Evolutionary conservation across 2,113 vertebrate species (phyloP).

Genomic region (Lophius piscatorius): DNA sequence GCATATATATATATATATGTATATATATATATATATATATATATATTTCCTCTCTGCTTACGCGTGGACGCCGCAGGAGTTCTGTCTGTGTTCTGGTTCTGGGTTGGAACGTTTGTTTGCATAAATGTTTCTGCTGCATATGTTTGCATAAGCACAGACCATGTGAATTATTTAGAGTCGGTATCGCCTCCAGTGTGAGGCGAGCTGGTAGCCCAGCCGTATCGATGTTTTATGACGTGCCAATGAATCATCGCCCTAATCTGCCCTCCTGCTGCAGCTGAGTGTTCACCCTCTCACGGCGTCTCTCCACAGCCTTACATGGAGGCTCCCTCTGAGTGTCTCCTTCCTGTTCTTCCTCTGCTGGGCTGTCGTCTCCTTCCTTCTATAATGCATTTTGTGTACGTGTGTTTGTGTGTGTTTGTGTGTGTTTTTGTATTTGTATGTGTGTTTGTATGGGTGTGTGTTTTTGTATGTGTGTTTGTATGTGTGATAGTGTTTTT

Average conservation of each 20-base stretch:
- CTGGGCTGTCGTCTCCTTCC: too few species aligned
- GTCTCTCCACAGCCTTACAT: conserved; percentile 11
- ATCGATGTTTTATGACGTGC: conserved; percentile 70
- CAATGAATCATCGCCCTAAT: conserved; percentile 68
- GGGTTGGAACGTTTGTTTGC: conserved; percentile 8
- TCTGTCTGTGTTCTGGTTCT: neutral
- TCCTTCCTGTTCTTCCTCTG: neutral
- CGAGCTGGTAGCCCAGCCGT: conserved; percentile 39
- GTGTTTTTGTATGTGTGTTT: too few species aligned
- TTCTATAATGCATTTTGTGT: too few species aligned
- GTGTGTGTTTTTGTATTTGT: too few species aligned
- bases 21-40: too few species aligned
- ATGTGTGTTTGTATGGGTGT: too few species aligned
- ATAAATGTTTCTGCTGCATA: neutral
- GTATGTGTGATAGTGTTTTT: too few species aligned
- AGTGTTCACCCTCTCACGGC: conserved; percentile 7
- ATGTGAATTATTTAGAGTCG: conserved; percentile 62
- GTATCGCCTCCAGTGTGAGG: conserved; percentile 53
- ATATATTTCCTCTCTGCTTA: too few species aligned
- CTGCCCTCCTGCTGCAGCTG: conserved; percentile 24
- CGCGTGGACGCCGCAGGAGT: neutral
- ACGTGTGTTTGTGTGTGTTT: too few species aligned
- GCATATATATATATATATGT: too few species aligned
- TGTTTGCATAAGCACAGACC: conserved; percentile 12
- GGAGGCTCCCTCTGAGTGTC: neutral